Evolutionary conservation across 2,888 invertebrate species (phyloP).

Genomic region (Pseudanteris insignis): DNA sequence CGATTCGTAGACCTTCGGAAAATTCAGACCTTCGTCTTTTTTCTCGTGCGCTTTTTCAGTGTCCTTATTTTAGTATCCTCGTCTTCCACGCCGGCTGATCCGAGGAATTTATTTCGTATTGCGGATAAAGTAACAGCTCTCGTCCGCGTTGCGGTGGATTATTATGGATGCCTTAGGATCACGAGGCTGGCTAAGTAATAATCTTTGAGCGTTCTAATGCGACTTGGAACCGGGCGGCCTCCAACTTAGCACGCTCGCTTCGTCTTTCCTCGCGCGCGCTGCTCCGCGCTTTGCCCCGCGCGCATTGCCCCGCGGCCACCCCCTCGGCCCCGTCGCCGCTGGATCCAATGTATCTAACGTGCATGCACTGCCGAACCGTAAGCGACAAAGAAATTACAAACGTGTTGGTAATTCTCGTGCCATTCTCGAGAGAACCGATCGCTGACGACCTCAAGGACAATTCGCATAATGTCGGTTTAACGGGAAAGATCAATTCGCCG

Average conservation of each 20-base stretch:
- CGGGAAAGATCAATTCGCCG: slow-evolving; percentile 47
- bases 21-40: slow-evolving; percentile 8
- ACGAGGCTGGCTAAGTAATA: slow-evolving; percentile 62
- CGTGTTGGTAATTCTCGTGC: slow-evolving; percentile 44
- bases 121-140: slow-evolving; percentile 46
- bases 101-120: slow-evolving; percentile 45
- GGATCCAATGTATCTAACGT: slow-evolving; percentile 43
- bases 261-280: slow-evolving; percentile 23
- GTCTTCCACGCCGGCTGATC: slow-evolving; percentile 37
- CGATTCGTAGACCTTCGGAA: no score
- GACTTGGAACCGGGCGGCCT: slow-evolving; percentile 60
- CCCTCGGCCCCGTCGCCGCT: slow-evolving; percentile 27
- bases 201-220: slow-evolving; percentile 63
- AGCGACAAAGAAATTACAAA: slow-evolving; percentile 48
- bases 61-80: slow-evolving; percentile 1
- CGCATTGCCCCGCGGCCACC: slow-evolving; percentile 27
- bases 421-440: slow-evolving; percentile 46
- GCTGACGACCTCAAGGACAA: slow-evolving; percentile 48
- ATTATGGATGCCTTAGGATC: slow-evolving; percentile 63
- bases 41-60: slow-evolving; percentile 1
- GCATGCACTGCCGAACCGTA: slow-evolving; percentile 46
- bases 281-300: no score
- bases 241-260: slow-evolving; percentile 55
- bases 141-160: slow-evolving; percentile 50
- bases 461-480: slow-evolving; percentile 47